phyloP scores from a whole-genome alignment of 2,797 vertebrate species.

The Betta splendens region DNA sequence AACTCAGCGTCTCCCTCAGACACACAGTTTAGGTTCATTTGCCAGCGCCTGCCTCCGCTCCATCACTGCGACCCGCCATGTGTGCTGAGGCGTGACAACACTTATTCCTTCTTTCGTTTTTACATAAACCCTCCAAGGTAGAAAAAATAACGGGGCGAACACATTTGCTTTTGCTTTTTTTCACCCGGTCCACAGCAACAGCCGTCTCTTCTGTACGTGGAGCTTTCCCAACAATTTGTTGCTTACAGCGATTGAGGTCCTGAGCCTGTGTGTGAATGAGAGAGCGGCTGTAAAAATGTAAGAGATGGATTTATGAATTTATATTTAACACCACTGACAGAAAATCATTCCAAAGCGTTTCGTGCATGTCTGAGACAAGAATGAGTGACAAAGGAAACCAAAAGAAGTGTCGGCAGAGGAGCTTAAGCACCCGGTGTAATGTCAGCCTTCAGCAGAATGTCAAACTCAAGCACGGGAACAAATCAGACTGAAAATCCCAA shows the following conservation, averaged over 20 bases:
- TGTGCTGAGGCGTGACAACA: slow-evolving; percentile 72
- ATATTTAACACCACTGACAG: slow-evolving; percentile 70
- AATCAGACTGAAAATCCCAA: slow-evolving; percentile 40
- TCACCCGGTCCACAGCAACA: slow-evolving; percentile 36
- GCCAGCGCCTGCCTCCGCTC: slow-evolving; percentile 59
- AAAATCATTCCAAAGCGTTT: slow-evolving; percentile 65
- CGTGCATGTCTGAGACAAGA: slow-evolving; percentile 45
- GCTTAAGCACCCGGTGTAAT: slow-evolving; percentile 31
- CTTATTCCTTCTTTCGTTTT: slow-evolving; percentile 71
- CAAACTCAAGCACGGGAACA: slow-evolving; percentile 34
- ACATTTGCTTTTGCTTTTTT: slow-evolving; percentile 35
- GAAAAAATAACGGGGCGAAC: slow-evolving; percentile 67
- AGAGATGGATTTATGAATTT: slow-evolving; percentile 54
- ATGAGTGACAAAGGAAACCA: slow-evolving; percentile 50
- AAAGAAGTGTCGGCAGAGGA: slow-evolving; percentile 32
- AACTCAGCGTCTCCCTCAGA: slow-evolving; percentile 36
- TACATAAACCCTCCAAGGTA: slow-evolving; percentile 68
- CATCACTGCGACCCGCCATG: slow-evolving; percentile 62
- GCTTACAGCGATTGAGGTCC: slow-evolving; percentile 61
- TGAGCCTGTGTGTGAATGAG: slow-evolving; percentile 9
- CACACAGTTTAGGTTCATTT: slow-evolving; percentile 65
- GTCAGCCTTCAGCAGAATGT: slow-evolving; percentile 39
- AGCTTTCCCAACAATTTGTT: slow-evolving; percentile 69
- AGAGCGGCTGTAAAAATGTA: slow-evolving; percentile 12
- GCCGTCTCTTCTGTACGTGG: slow-evolving; percentile 46